Percentiles rank a stretch among this genome's conserved stretches.
Evolutionary conservation across 2,113 vertebrate genomes (phyloP).

Genomic region (Ophthalmolycus amberensis): DNA sequence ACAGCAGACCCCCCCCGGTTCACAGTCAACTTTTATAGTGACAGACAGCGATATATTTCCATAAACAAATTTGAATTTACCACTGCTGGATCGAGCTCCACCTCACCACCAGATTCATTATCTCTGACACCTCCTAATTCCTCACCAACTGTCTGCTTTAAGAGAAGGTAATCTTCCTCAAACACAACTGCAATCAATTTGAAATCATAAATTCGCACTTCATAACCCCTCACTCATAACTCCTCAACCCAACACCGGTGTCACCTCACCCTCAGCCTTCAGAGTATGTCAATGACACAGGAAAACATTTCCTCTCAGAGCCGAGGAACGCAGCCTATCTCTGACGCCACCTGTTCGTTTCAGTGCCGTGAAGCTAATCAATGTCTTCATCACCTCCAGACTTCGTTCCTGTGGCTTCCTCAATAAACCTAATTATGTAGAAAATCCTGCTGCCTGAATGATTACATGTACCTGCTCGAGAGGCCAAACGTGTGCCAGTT

Average conservation of each 20-base stretch:
- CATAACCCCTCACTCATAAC: slow-evolving; percentile 36
- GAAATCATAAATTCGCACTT: slow-evolving; percentile 52
- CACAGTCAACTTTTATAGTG: slow-evolving; percentile 58
- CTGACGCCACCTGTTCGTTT: slow-evolving; percentile 70
- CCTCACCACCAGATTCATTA: slow-evolving; percentile 64
- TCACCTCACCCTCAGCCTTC: slow-evolving; percentile 28
- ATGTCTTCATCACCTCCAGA: slow-evolving; percentile 62
- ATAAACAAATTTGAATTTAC: slow-evolving; percentile 68
- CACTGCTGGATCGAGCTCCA: slow-evolving; percentile 52
- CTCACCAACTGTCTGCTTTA: slow-evolving; percentile 71
- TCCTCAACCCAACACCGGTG: slow-evolving; percentile 27
- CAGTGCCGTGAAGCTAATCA: slow-evolving; percentile 60
- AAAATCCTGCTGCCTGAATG: slow-evolving; percentile 37
- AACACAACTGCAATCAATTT: slow-evolving; percentile 61
- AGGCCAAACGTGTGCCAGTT: not conserved
- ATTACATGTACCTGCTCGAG: slow-evolving; percentile 22
- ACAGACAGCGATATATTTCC: slow-evolving; percentile 65
- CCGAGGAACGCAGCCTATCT: slow-evolving; percentile 56
- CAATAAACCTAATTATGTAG: slow-evolving; percentile 54
- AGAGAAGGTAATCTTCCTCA: slow-evolving; percentile 66
- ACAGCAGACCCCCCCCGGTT: slow-evolving; percentile 12
- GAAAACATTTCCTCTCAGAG: slow-evolving; percentile 43
- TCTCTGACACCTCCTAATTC: slow-evolving; percentile 71
- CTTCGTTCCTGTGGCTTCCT: slow-evolving; percentile 35
- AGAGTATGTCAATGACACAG: slow-evolving; percentile 28